Percentiles rank a stretch among this genome's conserved stretches.
These are phyloP conservation scores for Chauna torquata DNA, from an alignment of 2,113 vertebrate genomes.

Conservation along the genomic window DNA sequence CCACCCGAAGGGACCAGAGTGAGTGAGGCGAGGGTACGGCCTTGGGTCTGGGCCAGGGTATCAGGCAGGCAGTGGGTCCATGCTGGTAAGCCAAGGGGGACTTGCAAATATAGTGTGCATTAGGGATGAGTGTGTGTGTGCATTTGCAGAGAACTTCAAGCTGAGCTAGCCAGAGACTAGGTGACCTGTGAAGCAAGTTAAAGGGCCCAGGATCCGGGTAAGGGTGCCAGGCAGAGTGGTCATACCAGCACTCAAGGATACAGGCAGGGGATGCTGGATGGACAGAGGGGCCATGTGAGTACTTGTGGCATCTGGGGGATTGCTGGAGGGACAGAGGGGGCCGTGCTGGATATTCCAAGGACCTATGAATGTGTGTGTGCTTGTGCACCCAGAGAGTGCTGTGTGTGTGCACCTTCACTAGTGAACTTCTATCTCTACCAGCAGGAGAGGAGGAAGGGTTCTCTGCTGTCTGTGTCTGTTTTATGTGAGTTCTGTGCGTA, in stretches of 20 bases:
- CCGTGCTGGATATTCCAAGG: no score
- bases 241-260: background rate
- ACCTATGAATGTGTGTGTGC: background rate
- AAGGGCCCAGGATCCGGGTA: background rate
- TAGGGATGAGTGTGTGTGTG: background rate
- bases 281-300: background rate
- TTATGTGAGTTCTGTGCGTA: no score
- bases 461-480: background rate
- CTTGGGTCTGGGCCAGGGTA: background rate
- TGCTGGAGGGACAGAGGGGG: background rate
- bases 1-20: background rate
- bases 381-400: background rate
- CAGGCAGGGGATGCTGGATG: background rate
- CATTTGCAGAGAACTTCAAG: background rate
- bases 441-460: background rate
- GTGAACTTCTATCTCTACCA: background rate
- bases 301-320: background rate
- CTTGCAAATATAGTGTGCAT: background rate
- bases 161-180: background rate
- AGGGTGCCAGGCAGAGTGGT: background rate
- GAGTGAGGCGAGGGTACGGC: background rate
- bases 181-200: background rate
- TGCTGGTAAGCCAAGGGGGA: background rate
- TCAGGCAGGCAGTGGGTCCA: background rate
- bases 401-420: no score